phyloP scores from a whole-genome alignment of 2,888 invertebrate species.

The Stratiomys singularior region DNA sequence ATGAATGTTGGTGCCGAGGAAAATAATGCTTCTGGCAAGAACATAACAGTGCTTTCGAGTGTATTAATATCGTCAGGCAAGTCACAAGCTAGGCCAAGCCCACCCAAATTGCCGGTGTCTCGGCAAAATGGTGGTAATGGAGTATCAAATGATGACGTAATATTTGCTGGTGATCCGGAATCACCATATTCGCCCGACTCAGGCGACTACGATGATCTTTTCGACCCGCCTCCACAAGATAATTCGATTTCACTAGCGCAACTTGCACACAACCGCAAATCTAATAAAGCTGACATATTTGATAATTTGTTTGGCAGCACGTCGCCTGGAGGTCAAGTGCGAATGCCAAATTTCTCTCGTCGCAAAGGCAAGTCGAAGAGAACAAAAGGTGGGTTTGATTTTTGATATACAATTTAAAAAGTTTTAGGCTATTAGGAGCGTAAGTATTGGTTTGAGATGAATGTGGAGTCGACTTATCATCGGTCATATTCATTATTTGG shows the following conservation, averaged over 20 bases:
- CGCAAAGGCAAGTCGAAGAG: conserved; percentile 56
- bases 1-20: neutral
- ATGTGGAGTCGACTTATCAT: no score
- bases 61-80: conserved; percentile 56
- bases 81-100: conserved; percentile 57
- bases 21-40: conserved; percentile 38
- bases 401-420: conserved; percentile 18
- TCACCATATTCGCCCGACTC: conserved; percentile 91
- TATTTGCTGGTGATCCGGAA: conserved; percentile 70
- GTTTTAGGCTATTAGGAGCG: no score
- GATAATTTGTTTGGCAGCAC: conserved; percentile 73
- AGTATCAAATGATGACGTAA: conserved; percentile 62
- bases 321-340: conserved; percentile 63
- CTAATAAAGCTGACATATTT: conserved; percentile 66
- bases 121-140: conserved; percentile 54
- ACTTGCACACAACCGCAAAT: conserved; percentile 42
- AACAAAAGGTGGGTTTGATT: conserved; percentile 63
- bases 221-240: conserved; percentile 84
- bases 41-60: conserved; percentile 63
- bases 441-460: no score
- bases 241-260: conserved; percentile 44
- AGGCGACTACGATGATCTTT: conserved; percentile 88
- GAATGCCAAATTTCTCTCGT: conserved; percentile 53
- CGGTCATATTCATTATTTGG: no score
- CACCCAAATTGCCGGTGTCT: conserved; percentile 54